Base-by-base conservation (phyloP, 2,797 vertebrate genomes). In the Mormyrops attenuatus region DNA sequence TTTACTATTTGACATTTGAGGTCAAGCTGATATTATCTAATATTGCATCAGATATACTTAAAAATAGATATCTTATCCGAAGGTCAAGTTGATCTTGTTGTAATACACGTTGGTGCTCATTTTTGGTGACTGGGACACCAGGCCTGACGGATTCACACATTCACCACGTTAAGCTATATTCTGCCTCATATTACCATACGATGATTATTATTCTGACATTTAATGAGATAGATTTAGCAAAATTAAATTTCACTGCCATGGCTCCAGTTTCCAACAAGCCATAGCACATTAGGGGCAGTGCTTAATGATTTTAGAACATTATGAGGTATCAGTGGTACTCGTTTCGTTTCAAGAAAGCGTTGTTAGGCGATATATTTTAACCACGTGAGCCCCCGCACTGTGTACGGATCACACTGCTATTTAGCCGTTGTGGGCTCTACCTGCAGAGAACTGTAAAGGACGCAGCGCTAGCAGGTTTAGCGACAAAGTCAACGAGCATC, bases 191-290 rank as follows among this genome's bases (percentile, higher is more conserved):
- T 87, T 89, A 89, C 84, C 20, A 55, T 11, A 41, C 9, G 80
- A 44, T 44, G 49, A 87, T 63, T 87, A 89, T 53, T 89, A 87
- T 87, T 77, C 49, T 50, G 47, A 87, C 84, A 50, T 52, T 73
- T 89, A 73, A 87, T 47, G 60, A 47, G 26, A 22, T 20, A 44
- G 50, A 87, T 86, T 86, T 38, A 41, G 63, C 30, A 41, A 87
- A 87, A 55, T 77, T 38, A 26, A 89, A 89, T 87, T 89, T 87
- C n/a, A 38, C 63, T 34, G 15, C 88, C 73, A 50, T 44, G 22
- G 57, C 49, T 66, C 20, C n/a, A 52, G 84, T 34, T 87, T 87
- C 26, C 85, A 87, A 57, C 38, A 66, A 63, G 87, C 57, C 26
- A 49, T 88, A 63, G 22, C 55, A 88, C n/a, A 66, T 47, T 41